A percentile compares a stretch with the other conserved stretches of the same genome.
Evolutionary conservation across 2,113 vertebrate species (phyloP).

Genomic region (Leucoraja erinaceus): DNA sequence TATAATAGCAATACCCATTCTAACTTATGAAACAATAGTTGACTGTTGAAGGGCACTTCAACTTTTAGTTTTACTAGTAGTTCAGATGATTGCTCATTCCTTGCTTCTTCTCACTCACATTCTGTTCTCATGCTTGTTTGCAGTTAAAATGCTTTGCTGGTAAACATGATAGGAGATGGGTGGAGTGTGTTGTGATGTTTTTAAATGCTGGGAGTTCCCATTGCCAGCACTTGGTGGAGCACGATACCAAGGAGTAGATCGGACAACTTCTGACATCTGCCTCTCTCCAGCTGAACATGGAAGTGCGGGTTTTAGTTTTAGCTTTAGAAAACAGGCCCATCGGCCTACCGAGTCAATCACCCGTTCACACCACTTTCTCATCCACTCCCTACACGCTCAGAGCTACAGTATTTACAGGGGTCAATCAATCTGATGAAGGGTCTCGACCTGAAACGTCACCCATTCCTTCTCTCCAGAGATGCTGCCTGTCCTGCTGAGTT

Average conservation of each 20-base stretch:
- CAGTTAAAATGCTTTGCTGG: neutral
- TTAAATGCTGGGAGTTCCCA: neutral
- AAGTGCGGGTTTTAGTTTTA: neutral
- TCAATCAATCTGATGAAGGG: too few species aligned
- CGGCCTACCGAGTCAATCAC: too few species aligned
- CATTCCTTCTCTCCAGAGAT: too few species aligned
- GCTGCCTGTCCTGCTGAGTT: too few species aligned
- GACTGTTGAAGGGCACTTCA: neutral
- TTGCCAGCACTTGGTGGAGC: neutral
- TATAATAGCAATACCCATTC: too few species aligned
- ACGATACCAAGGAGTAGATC: neutral
- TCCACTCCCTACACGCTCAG: too few species aligned
- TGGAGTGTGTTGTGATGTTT: neutral
- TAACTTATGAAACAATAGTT: too few species aligned
- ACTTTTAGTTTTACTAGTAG: neutral
- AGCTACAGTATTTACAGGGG: too few species aligned
- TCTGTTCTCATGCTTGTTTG: neutral
- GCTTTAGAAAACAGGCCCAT: too few species aligned
- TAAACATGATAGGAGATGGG: neutral
- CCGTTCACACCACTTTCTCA: too few species aligned
- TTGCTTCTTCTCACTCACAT: neutral
- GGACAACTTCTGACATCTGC: neutral
- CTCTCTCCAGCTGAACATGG: neutral
- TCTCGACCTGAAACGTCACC: too few species aligned
- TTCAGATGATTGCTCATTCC: neutral